Percentiles rank a stretch among this genome's conserved stretches.
Conservation (phyloP, 2,113 vertebrate genomes). For the Cryptotis parvus region DNA sequence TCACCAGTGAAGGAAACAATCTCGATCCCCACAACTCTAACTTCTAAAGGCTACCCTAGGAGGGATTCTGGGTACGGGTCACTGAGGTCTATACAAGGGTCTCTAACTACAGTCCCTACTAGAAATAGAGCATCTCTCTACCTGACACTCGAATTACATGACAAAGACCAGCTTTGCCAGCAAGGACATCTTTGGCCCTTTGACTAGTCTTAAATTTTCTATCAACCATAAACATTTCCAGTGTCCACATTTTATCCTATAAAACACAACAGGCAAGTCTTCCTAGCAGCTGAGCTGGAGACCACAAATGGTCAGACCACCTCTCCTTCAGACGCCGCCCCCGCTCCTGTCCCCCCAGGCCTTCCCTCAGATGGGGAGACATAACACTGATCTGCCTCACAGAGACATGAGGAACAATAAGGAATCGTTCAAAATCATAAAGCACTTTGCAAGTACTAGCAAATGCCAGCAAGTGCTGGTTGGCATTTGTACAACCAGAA, state of each 20-base stretch:
- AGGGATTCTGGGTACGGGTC: not conserved
- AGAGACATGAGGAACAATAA: constrained; percentile 52
- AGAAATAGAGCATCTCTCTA: constrained; percentile 18
- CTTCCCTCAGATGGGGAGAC: constrained; percentile 9
- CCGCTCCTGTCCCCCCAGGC: not conserved
- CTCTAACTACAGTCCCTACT: constrained; percentile 45
- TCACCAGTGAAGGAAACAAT: constrained; percentile 18
- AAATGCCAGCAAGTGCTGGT: constrained; percentile 79
- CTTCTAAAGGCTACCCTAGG: constrained; percentile 53
- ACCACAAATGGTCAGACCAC: constrained; percentile 31
- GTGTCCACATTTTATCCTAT: not conserved
- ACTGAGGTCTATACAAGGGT: constrained; percentile 44
- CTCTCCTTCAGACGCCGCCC: not conserved
- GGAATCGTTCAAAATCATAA: constrained; percentile 59
- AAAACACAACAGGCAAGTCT: constrained; percentile 33
- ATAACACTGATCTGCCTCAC: constrained; percentile 71
- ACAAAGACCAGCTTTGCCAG: constrained; percentile 80
- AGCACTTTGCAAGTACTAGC: constrained; percentile 65
- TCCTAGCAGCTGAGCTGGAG: constrained; percentile 54
- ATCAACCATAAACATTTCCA: not conserved
- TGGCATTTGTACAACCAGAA: constrained; percentile 68
- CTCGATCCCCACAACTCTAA: constrained; percentile 39
- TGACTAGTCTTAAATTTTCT: constrained; percentile 28
- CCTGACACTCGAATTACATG: not conserved
- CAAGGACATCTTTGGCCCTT: constrained; percentile 72